Conservation (phyloP, 2,888 invertebrate species). For the Smittia sp. region DNA sequence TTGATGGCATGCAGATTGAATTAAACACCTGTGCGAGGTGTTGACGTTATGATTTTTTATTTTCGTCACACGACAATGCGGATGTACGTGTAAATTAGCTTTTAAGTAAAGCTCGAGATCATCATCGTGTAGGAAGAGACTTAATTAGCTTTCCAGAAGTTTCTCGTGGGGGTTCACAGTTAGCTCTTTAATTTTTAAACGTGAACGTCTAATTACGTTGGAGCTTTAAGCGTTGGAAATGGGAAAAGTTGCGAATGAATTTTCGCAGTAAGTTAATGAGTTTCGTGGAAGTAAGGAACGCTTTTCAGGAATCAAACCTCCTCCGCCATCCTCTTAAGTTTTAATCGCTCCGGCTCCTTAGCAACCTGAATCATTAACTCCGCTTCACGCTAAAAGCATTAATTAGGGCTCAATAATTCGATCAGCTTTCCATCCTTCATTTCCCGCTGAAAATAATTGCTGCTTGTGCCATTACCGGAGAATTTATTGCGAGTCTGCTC, state of each 20-base stretch:
- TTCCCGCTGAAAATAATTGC: not conserved
- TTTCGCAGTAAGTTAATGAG: not conserved
- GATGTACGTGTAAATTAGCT: slow-evolving; percentile 15
- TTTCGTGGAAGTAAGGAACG: not conserved
- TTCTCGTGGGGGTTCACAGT: not conserved
- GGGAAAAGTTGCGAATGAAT: not conserved
- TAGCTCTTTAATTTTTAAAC: no score
- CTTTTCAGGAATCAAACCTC: no score
- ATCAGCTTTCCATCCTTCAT: not conserved
- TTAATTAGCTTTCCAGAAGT: not conserved
- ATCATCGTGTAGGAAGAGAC: not conserved
- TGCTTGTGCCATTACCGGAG: no score
- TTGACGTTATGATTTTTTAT: not conserved
- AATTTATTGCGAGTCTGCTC: no score
- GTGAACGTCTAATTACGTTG: no score
- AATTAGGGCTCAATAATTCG: slow-evolving; percentile 1
- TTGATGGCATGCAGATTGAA: slow-evolving; percentile 29
- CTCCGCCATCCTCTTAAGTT: no score
- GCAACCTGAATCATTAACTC: not conserved
- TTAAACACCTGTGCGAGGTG: slow-evolving; percentile 28
- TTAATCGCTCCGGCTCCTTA: no score
- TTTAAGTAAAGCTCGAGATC: not conserved
- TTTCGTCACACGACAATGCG: not conserved
- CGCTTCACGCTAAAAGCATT: not conserved
- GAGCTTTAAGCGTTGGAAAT: no score